phyloP scores from a whole-genome alignment of 2,888 invertebrate genomes.

The Acholoe squamosa region DNA sequence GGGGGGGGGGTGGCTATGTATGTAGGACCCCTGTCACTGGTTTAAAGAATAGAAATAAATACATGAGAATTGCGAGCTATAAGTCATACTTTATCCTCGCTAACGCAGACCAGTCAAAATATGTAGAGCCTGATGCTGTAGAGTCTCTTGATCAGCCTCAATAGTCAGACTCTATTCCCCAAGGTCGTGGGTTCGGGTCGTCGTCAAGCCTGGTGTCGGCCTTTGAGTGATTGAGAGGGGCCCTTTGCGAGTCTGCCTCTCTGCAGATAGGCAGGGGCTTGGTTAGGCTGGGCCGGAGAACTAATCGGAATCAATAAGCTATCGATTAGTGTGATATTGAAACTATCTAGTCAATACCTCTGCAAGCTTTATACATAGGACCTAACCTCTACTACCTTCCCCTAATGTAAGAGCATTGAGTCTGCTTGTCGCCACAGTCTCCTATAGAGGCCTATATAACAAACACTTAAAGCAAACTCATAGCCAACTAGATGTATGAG shows the following conservation, averaged over 20 bases:
- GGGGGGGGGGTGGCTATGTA: too few relatives aligned
- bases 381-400: slow-evolving; percentile 23
- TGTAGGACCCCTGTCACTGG: too few relatives aligned
- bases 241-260: neutral
- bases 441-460: too few relatives aligned
- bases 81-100: too few relatives aligned
- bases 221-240: neutral
- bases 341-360: neutral
- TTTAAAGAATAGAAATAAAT: too few relatives aligned
- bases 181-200: neutral
- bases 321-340: slow-evolving; percentile 56
- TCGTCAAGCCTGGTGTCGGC: neutral
- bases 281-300: neutral
- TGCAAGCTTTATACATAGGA: slow-evolving; percentile 25
- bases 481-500: too few relatives aligned
- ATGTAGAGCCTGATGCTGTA: neutral
- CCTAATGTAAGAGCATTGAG: neutral
- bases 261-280: neutral
- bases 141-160: neutral
- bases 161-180: neutral
- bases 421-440: too few relatives aligned
- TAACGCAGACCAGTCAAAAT: too few relatives aligned
- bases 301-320: slow-evolving; percentile 56
- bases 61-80: too few relatives aligned
- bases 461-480: too few relatives aligned